Conservation (phyloP, 2,113 vertebrate genomes). For the Zosterops lateralis region DNA sequence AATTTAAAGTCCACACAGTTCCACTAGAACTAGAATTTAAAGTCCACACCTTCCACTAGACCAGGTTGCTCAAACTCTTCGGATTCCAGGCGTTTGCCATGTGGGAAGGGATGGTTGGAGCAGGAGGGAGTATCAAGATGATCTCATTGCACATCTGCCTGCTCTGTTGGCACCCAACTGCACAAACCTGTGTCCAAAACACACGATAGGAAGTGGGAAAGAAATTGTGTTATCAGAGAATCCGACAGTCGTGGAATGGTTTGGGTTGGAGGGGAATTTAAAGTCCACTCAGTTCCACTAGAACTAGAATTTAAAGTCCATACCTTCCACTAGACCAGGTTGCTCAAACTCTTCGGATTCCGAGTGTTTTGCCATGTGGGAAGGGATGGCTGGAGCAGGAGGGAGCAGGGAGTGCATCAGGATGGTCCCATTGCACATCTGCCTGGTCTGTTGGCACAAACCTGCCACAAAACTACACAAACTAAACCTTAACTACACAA, state of each 20-base stretch:
- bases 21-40: neutral
- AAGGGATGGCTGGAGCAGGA: neutral
- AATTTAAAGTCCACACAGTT: neutral
- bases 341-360: neutral
- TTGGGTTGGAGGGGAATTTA: neutral
- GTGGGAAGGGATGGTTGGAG: neutral
- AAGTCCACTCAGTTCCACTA: neutral
- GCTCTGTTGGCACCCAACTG: no score
- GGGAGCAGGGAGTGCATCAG: neutral
- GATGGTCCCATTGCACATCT: neutral
- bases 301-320: no score
- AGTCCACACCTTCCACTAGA: neutral
- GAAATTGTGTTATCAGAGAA: rapidly evolving
- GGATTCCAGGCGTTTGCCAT: neutral
- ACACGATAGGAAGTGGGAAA: no score
- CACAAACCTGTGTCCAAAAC: no score
- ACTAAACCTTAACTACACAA: neutral
- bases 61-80: neutral
- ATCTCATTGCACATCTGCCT: no score
- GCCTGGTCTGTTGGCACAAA: neutral
- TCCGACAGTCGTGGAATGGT: neutral
- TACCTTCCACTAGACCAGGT: neutral
- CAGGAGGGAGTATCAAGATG: no score
- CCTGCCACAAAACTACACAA: no score
- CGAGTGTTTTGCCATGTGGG: neutral